Base-by-base conservation (phyloP, 1,140 invertebrate genomes). In the Trichogramma pretiosum region DNA sequence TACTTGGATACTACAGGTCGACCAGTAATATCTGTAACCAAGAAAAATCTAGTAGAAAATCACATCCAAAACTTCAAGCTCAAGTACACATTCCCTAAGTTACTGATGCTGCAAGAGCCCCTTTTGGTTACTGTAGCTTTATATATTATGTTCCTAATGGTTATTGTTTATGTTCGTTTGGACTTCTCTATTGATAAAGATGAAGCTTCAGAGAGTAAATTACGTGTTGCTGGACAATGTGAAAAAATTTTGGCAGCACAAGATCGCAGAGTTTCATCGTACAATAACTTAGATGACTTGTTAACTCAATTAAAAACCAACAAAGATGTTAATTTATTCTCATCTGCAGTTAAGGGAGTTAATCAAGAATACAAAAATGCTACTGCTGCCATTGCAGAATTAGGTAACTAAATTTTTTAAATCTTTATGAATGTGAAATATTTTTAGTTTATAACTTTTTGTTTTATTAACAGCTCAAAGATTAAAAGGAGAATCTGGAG, bases 1-100 rank as follows among this genome's bases (percentile, higher is more conserved):
- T 99, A 98, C 64, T 75, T 99, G 56, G 97, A 99, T 67, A 93
- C 90, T 2, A 81, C 84, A 53, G 96, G 96, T 2, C 78, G 95
- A 38, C 86, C 89, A 2, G 91, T 98, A 0, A 78, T 99, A 38
- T 80, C 84, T 10, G 74, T 97, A 13, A 77, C 76, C 13, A 96
- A 96, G 61, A 81, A 70, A 3, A 96, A 98, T 74, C 67, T 99
- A 23, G 90, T 98, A 0, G 93, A 98, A 57, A 89, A 90, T 62
- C 96, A 99, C 60, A 98, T 98, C 64, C 89, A 96, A 70, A 87
- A 92, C 65, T 83, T 86, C 50, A 80, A 87, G 70, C 68, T 97
- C 13, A 83, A 83, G 42, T 98, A 97, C 62, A 84, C 80, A 30
- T 98, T 94, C 76, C 82, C 89, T n/a, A 80, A 85, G 54, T 59